phyloP scores from a whole-genome alignment of 2,797 vertebrate species.

The Acipenser oxyrinchus region DNA sequence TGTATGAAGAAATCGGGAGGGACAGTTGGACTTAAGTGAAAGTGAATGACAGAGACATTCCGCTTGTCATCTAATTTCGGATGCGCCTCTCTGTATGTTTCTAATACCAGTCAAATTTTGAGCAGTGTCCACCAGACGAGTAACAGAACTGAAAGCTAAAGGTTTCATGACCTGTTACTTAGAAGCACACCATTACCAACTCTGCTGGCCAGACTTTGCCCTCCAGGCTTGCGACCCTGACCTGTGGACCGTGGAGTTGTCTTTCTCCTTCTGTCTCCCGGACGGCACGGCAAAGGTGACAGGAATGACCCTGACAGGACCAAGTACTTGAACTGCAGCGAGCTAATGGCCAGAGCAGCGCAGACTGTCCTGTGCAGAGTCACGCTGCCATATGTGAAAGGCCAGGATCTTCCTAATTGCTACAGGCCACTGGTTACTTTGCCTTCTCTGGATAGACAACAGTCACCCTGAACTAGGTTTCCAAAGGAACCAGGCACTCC shows the following conservation, averaged over 20 bases:
- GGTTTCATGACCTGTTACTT: constrained; percentile 13
- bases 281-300: constrained; percentile 22
- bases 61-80: not conserved
- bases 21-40: no score
- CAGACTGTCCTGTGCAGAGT: constrained; percentile 22
- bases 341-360: constrained; percentile 13
- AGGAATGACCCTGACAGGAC: constrained; percentile 19
- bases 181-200: not conserved
- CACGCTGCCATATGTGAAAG: constrained; percentile 16
- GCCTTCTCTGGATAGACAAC: not conserved
- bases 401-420: not conserved
- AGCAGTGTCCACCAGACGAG: not conserved
- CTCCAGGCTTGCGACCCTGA: constrained; percentile 30
- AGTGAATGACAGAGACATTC: no score
- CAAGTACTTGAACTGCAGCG: constrained; percentile 32
- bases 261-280: constrained; percentile 34
- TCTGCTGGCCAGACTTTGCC: constrained; percentile 23
- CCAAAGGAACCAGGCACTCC: not conserved
- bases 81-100: not conserved
- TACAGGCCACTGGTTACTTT: constrained; percentile 11
- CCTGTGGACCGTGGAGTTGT: constrained; percentile 35
- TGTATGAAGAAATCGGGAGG: no score
- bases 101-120: not conserved
- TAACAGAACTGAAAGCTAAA: constrained; percentile 7
- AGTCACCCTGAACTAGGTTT: not conserved